phyloP scores from a whole-genome alignment of 64 coral and sea anemone species.

The Porites lutea region DNA sequence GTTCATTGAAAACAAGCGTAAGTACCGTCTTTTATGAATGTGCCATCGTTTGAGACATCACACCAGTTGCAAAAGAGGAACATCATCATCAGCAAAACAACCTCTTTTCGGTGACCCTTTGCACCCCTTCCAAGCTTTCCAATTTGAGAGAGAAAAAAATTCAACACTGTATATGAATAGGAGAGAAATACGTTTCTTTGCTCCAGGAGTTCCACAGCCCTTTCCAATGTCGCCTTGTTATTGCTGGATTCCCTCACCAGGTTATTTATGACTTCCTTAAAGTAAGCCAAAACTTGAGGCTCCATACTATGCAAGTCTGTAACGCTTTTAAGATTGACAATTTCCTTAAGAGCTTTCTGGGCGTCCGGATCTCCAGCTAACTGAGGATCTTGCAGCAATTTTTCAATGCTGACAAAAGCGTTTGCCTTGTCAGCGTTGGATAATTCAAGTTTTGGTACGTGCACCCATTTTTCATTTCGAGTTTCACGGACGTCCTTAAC shows the following conservation, averaged over 20 bases:
- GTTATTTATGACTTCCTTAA: conserved; percentile 69
- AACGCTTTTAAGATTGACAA: conserved; percentile 42
- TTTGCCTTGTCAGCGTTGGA: conserved; percentile 46
- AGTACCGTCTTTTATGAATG: background rate
- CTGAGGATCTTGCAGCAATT: conserved; percentile 75
- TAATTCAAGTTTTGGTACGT: conserved; percentile 64
- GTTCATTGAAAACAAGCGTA: too few species aligned
- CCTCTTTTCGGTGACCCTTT: background rate
- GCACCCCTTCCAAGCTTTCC: background rate
- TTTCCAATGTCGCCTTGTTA: background rate
- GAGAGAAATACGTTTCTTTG: background rate
- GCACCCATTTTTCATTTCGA: conserved; percentile 83
- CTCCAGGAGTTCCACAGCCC: background rate
- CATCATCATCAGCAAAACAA: background rate
- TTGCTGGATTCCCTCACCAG: background rate
- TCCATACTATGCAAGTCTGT: conserved; percentile 52
- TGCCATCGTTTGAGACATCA: background rate
- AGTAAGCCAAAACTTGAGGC: conserved; percentile 51
- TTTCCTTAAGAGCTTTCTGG: conserved; percentile 47
- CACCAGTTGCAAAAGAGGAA: background rate
- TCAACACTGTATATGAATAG: background rate
- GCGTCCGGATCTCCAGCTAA: conserved; percentile 62
- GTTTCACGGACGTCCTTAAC: conserved; percentile 43
- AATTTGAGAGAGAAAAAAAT: background rate
- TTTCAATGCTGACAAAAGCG: conserved; percentile 61